Base-by-base conservation (phyloP, 2,797 vertebrate species). In the Rhadinocentrus ornatus region DNA sequence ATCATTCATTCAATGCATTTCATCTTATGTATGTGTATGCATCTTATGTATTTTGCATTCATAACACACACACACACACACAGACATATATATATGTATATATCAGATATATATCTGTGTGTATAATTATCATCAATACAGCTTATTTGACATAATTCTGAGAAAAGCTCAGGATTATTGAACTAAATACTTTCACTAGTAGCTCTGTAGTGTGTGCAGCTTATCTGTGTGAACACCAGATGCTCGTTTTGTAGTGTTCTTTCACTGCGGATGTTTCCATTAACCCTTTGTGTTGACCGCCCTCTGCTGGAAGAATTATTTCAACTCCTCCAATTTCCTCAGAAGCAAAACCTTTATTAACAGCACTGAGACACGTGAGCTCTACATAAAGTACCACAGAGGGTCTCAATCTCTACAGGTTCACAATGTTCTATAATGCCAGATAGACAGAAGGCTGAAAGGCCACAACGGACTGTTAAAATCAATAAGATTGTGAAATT, bases 271-370 rank as follows among this genome's bases (percentile, higher is more conserved):
- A 34, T 59, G 62, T 69, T 72, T 68, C 27, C 18, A 48, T 13
- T 9, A 1, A 83, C n/a, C 11, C 73, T 90, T 89, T 89, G 90
- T 73, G 75, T 48, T 73, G n/a, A 74, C 82, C 83, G 91, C 89
- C 92, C 88, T 71, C 93, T 94, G 83, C 88, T 92, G 93, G 89
- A 65, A 12, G 3, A 6, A 3, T 4, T 8, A 56, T 22, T 18
- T 52, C 20, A 24, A 53, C 12, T 1, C 41, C 6, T 57, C 15
- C 18, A 37, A 65, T 48, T 0, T 8, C 44, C 31, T n/a, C 44
- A 44, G 12, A 24, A 64, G 26, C 7, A 29, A n/a, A 44, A 22
- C 31, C 4, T 35, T 35, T 6, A 50, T 9, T 8, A n/a, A 8
- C 44, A 2, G 6, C 18, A 24, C 20, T 22, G 26, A 63, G 7